Evolutionary conservation across 2,113 vertebrate genomes (phyloP), one percentile per base, ranked within the genome.

Genomic region (Verasper variegatus): DNA sequence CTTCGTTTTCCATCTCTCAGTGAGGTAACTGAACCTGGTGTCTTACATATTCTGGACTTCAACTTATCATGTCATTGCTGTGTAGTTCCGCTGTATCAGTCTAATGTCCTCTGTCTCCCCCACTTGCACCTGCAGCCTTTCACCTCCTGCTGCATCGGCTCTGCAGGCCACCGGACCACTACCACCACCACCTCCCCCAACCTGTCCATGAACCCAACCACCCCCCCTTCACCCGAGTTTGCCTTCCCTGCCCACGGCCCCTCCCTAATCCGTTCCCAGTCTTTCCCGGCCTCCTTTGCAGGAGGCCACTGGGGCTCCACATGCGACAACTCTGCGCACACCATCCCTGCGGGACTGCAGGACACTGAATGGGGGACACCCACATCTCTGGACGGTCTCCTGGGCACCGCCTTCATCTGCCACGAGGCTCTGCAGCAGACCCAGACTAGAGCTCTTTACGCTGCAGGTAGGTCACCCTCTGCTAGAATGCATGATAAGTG

Each of bases 91-190:
- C 14, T 64, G 2, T 37, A 54, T 63, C 11, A 23, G n/a, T 78
- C 62, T 78, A 63, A 81, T 62, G 40, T 71, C 47, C 51, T 69
- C n/a, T 80, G 14, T 83, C 51, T 37, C 20, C 27, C n/a, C 11
- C 57, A 1, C 31, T 13, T 31, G 24, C 21, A 26, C 17, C 57
- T 76, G 15, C 35, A 99, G 98, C 95, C 98, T 71, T 99, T 98
- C 89, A 97, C 96, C 8, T 99, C 97, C 80, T 99, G 98, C 93
- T 98, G 97, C 86, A 99, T 99, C 0, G 98, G 98, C 61, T 98
- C 97, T 0, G 98, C 98, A 0, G 98, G 98, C 27, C 95, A 99
- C 91, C 96, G 98, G 21, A 98, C 98, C 20, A 95, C 93, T 26
- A 97, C 96, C 18, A 98, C 95, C 89, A 92, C 92, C 0, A 89